Evolutionary conservation across 2,888 invertebrate genomes (phyloP).

Genomic region (Salticus scenicus): DNA sequence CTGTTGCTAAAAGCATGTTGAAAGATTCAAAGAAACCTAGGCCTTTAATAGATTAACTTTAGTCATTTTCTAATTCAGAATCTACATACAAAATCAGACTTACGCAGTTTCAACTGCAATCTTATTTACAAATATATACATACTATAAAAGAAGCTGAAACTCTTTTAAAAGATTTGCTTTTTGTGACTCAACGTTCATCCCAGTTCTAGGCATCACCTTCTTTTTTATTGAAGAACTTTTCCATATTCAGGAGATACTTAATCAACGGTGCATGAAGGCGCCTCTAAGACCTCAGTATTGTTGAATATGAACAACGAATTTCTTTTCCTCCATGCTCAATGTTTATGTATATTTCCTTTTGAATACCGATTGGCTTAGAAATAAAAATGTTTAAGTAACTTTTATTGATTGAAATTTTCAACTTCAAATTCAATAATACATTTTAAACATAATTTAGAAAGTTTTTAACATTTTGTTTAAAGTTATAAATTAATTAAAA

Average conservation of each 20-base stretch:
- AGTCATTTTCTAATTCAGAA: too few relatives aligned
- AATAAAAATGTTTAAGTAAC: background rate
- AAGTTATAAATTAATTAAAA: too few relatives aligned
- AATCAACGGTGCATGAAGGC: slow-evolving; percentile 55
- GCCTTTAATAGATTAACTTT: too few relatives aligned
- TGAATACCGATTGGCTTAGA: background rate
- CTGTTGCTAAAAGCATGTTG: too few relatives aligned
- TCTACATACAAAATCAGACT: too few relatives aligned
- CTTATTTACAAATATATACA: background rate
- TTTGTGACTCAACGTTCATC: background rate
- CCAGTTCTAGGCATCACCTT: background rate
- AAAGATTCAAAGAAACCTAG: too few relatives aligned
- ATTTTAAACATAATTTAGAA: background rate
- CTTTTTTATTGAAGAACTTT: slow-evolving; percentile 29
- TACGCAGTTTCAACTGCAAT: background rate
- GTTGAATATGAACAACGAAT: slow-evolving; percentile 30
- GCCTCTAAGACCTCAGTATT: slow-evolving; percentile 50
- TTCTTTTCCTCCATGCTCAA: slow-evolving; percentile 10
- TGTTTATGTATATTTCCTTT: slow-evolving; percentile 8
- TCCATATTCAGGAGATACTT: slow-evolving; percentile 34
- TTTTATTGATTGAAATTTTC: background rate
- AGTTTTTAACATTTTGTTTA: too few relatives aligned
- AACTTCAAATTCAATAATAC: background rate
- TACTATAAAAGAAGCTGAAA: background rate
- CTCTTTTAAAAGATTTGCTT: background rate